A percentile compares a stretch with the other conserved stretches of the same genome.
Conservation (phyloP, 2,888 invertebrate species). For the Hedychridium roseum region DNA sequence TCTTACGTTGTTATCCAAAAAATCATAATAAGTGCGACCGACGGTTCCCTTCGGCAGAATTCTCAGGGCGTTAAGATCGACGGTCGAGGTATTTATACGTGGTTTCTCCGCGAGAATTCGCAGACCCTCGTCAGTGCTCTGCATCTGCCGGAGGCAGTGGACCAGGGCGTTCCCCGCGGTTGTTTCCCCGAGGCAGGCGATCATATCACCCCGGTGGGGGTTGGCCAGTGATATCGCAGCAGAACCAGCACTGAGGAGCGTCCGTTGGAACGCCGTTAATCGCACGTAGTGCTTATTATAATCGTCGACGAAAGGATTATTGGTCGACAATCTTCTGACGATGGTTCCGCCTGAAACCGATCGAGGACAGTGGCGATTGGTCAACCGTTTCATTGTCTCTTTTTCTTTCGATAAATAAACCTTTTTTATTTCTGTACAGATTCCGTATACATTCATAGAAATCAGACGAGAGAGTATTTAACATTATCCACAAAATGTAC, state of each 20-base stretch:
- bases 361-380: conserved; percentile 36
- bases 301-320: conserved; percentile 66
- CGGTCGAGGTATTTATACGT: conserved; percentile 83
- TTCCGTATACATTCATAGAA: conserved; percentile 15
- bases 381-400: too few species aligned
- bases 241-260: conserved; percentile 85
- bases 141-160: conserved; percentile 80
- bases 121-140: conserved; percentile 77
- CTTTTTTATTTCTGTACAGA: conserved; percentile 37
- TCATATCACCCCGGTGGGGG: conserved; percentile 89
- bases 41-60: conserved; percentile 81
- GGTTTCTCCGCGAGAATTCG: conserved; percentile 82
- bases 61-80: conserved; percentile 78
- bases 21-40: conserved; percentile 86
- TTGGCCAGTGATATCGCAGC: conserved; percentile 82
- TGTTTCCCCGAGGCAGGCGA: conserved; percentile 93
- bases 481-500: not conserved
- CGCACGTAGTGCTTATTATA: conserved; percentile 27
- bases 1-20: conserved; percentile 79
- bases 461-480: not conserved
- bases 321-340: conserved; percentile 39
- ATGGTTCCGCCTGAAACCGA: conserved; percentile 40
- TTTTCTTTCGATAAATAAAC: conserved; percentile 24
- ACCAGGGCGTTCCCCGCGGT: conserved; percentile 78
- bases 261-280: conserved; percentile 73